These are phyloP conservation scores for Scaeva pyrastri DNA, from an alignment of 2,888 invertebrate genomes.

Conservation along the genomic window DNA sequence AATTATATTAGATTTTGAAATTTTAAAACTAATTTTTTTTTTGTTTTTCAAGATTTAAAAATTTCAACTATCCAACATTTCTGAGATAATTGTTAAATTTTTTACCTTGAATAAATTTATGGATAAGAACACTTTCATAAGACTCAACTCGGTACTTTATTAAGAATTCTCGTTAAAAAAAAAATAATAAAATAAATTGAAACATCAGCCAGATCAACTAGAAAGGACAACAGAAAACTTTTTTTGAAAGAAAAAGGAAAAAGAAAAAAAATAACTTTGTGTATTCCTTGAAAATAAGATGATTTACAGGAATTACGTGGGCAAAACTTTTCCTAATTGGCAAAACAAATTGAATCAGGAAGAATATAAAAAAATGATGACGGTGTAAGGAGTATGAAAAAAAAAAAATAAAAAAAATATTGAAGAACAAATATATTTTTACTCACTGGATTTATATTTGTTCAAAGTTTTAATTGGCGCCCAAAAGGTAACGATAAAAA, in stretches of 20 bases:
- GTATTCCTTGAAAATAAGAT: neutral
- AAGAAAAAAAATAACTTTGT: neutral
- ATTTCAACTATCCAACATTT: too few relatives aligned
- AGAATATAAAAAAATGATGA: neutral
- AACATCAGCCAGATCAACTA: neutral
- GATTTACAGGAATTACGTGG: neutral
- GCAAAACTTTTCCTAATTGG: conserved; percentile 24
- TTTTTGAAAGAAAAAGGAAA: neutral
- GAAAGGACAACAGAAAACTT: neutral
- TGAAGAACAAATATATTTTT: neutral
- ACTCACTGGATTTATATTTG: neutral
- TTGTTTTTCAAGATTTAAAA: too few relatives aligned
- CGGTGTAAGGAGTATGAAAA: neutral
- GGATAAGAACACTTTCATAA: neutral
- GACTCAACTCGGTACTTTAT: neutral
- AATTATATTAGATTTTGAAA: too few relatives aligned
- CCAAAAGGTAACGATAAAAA: neutral
- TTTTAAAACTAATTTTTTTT: too few relatives aligned
- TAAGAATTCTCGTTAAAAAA: neutral
- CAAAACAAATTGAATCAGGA: neutral
- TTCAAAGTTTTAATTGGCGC: neutral
- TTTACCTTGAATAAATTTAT: neutral
- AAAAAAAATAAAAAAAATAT: neutral
- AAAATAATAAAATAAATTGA: neutral
- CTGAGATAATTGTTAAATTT: too few relatives aligned